Base-by-base conservation (phyloP, 1,140 invertebrate species). In the Meloidogyne chitwoodi region DNA sequence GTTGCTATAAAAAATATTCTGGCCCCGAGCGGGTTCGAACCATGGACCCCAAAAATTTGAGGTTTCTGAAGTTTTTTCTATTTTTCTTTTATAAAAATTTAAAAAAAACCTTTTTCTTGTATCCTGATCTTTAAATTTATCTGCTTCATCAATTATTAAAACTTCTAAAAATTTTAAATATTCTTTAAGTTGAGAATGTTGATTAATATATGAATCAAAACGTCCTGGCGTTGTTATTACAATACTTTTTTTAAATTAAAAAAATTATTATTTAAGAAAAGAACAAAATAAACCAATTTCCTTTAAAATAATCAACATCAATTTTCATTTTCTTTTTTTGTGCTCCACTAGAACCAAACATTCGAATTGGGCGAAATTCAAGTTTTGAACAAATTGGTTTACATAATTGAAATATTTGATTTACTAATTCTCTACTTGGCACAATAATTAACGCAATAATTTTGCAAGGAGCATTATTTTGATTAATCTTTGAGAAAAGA, bases 101-200 rank as follows among this genome's bases (percentile, higher is more conserved):
- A 34, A 34, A n/a, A 34, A 26, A 31, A 72, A 73, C 88, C 84
- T 91, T 11, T 90, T 89, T 84, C 93, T 92, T 88, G 98, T 99
- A 5, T 95, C 95, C 79, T 96, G 89, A 85, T 96, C 94, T 48
- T 98, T 88, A 10, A 99, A 89, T 77, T 93, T 90, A 89, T 99
- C 97, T 14, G 96, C 96, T 91, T 99, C 97, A 89, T 99, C 97
- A 65, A 99, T 88, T 14, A 99, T 91, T 22, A 99, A 85, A 63
- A 99, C 89, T 90, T 98, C 95, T 91, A 93, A 81, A 27, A 85
- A 88, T 76, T 75, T 80, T 63, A 87, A 79, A 71, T 48, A 68
- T 16, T 71, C 77, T 22, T 84, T 83, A 19, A 84, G 56, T 31
- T 83, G 71, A 14, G 48, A 26, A 8, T 77, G 19, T 65, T 85